Conservation (phyloP, 1,140 invertebrate genomes). For the Neodiprion lecontei region DNA sequence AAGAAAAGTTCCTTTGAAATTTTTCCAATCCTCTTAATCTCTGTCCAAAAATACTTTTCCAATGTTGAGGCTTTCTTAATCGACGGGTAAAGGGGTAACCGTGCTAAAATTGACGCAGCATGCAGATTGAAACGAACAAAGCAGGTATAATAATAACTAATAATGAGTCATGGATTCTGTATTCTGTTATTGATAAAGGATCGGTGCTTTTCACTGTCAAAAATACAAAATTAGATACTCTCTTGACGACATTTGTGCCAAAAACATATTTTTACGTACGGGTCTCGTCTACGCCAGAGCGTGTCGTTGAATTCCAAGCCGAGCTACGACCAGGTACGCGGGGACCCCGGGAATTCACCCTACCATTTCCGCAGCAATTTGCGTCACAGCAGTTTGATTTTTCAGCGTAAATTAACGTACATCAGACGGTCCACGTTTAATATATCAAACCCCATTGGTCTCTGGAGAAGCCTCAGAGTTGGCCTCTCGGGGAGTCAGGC, state of each 20-base stretch:
- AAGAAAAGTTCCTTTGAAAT: background rate
- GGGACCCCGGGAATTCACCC: background rate
- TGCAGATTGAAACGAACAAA: no score
- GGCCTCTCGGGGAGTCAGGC: constrained; percentile 29
- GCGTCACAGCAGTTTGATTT: constrained; percentile 22
- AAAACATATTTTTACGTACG: background rate
- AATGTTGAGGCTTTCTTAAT: no score
- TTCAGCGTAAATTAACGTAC: constrained; percentile 25
- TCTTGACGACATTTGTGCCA: background rate
- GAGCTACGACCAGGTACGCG: background rate
- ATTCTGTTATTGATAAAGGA: no score
- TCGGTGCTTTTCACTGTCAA: no score
- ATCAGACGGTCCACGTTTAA: constrained; percentile 19
- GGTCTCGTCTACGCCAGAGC: background rate
- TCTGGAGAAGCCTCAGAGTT: constrained; percentile 49
- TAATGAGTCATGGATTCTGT: no score
- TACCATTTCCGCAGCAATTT: background rate
- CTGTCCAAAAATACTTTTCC: background rate
- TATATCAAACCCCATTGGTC: constrained; percentile 33
- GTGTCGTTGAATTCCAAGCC: background rate
- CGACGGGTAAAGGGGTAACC: no score
- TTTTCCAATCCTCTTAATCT: background rate
- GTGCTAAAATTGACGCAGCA: no score
- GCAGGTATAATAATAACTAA: no score
- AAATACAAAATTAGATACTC: background rate